Percentiles rank a stretch among this genome's conserved stretches.
Conservation (phyloP, 2,113 vertebrate genomes). For the Podilymbus podiceps region DNA sequence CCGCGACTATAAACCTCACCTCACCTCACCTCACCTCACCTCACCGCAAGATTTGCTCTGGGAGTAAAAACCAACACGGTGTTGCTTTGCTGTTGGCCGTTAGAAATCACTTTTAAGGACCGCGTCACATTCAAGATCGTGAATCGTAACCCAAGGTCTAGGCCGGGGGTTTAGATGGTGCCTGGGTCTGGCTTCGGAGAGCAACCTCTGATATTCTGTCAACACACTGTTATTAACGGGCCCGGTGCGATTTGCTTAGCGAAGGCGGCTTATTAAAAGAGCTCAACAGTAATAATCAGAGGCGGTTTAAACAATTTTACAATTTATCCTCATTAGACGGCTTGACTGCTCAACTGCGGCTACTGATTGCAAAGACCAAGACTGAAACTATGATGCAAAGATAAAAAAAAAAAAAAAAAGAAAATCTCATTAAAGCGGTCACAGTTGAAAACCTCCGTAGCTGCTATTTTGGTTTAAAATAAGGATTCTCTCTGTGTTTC, state of each 20-base stretch:
- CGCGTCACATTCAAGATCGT: accelerated
- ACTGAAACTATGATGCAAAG: neutral
- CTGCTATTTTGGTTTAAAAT: neutral
- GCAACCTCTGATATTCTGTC: neutral
- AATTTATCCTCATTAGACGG: neutral
- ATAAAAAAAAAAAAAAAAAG: neutral
- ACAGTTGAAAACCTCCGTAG: neutral
- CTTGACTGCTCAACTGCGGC: neutral
- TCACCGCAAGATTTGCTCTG: neutral
- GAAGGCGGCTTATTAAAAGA: neutral
- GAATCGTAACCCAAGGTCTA: accelerated
- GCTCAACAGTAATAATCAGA: neutral
- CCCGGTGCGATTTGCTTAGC: accelerated
- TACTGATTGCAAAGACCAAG: neutral
- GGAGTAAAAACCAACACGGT: accelerated
- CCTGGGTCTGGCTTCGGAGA: neutral
- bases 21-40: neutral
- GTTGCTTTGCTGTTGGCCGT: no score
- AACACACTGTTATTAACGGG: accelerated
- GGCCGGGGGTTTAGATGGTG: accelerated
- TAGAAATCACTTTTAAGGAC: neutral
- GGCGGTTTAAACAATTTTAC: neutral
- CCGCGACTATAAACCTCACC: neutral
- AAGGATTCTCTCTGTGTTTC: neutral
- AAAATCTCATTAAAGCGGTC: neutral